phyloP scores from a whole-genome alignment of 2,113 vertebrate species.

The Cheirogaleus medius region DNA sequence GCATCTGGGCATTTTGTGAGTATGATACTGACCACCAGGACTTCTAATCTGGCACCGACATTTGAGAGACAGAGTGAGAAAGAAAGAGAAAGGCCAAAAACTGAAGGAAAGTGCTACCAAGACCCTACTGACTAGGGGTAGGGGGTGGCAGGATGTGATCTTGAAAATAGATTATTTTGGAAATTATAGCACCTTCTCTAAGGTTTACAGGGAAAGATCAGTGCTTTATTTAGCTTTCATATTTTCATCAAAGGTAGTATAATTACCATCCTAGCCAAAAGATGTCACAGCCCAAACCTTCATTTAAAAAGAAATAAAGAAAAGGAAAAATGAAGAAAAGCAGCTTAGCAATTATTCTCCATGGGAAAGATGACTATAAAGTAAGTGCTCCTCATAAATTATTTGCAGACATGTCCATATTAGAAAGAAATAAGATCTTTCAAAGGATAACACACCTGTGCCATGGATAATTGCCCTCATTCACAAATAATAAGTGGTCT shows the following conservation, averaged over 20 bases:
- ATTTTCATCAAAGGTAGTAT: slow-evolving; percentile 40
- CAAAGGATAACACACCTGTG: slow-evolving; percentile 85
- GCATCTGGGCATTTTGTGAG: neutral
- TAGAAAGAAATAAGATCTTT: slow-evolving; percentile 81
- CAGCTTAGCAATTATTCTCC: slow-evolving; percentile 79
- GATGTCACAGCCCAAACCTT: slow-evolving; percentile 59
- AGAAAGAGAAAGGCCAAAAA: neutral
- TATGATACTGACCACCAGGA: neutral
- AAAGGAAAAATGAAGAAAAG: slow-evolving; percentile 64
- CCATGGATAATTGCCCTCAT: slow-evolving; percentile 82
- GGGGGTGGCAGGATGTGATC: neutral
- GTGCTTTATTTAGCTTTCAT: slow-evolving; percentile 75
- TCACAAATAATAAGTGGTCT: slow-evolving; percentile 80
- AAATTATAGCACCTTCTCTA: slow-evolving; percentile 27
- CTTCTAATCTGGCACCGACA: neutral
- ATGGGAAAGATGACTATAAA: slow-evolving; percentile 77
- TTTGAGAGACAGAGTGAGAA: neutral
- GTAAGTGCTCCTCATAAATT: slow-evolving; percentile 81
- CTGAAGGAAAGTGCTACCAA: neutral
- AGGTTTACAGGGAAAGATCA: slow-evolving; percentile 68
- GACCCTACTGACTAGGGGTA: neutral
- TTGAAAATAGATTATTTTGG: neutral
- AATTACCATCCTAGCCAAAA: slow-evolving; percentile 74
- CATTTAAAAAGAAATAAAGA: slow-evolving; percentile 56
- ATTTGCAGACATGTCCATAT: slow-evolving; percentile 84